Conservation (phyloP, 2,797 vertebrate genomes). For the Amblyraja radiata region DNA sequence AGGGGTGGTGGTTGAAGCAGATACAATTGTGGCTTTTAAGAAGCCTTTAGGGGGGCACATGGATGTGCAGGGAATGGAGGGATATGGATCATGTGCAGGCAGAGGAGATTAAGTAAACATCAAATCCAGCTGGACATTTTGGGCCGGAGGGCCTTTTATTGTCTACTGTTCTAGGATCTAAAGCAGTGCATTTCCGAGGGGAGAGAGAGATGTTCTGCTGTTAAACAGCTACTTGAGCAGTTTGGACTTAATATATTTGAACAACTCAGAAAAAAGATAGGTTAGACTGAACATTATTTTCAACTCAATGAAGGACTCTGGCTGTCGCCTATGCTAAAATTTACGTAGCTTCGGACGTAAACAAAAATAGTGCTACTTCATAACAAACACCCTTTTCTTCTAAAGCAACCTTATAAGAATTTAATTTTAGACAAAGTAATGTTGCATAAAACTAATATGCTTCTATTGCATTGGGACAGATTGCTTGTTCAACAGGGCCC, state of each 20-base stretch:
- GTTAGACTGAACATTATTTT: background rate
- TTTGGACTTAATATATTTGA: background rate
- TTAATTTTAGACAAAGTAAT: conserved; percentile 35
- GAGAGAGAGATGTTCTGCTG: background rate
- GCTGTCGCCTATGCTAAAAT: background rate
- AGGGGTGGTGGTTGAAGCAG: no score
- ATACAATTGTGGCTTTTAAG: no score
- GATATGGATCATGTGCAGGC: no score
- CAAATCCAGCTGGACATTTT: no score
- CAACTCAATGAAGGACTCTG: background rate
- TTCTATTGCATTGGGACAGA: conserved; percentile 57
- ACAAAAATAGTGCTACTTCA: background rate
- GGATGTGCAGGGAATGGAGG: no score
- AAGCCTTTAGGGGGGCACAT: no score
- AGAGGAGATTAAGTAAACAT: no score
- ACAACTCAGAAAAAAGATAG: background rate
- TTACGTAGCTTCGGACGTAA: background rate
- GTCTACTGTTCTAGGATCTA: no score
- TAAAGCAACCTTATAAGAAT: background rate
- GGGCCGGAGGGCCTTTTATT: no score
- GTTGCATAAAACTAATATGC: conserved; percentile 29
- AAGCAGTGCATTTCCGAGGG: no score
- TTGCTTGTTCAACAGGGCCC: conserved; percentile 76
- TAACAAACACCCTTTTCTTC: background rate
- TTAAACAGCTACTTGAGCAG: background rate